Base-by-base conservation (phyloP, 2,888 invertebrate species). In the Periphyllus acericola region DNA sequence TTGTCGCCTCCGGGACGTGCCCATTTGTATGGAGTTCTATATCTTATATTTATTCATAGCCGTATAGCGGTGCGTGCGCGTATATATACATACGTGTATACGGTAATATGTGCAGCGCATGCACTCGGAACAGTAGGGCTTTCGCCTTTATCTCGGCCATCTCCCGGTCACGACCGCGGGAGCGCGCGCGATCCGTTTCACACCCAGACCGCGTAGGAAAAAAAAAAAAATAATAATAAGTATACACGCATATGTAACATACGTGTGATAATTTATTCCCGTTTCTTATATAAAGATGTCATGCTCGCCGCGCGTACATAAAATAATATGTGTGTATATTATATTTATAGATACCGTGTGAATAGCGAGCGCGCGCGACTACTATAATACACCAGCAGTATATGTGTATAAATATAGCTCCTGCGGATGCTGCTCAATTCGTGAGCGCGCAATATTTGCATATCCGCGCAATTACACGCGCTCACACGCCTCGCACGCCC, bases 131-230 rank as follows among this genome's bases (percentile, higher is more conserved):
- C 87, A 25, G 81, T 87, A 87, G 87, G 87, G 87, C 46, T 81
- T 87, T 87, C 86, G 71, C 60, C 74, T 81, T 66, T 87, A 66
- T 87, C 80, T 81, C 80, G 76, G 46, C 74, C 87, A 87, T 81
- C 87, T 81, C 87, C 60, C 81, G 87, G 87, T 87, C 87, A 87
- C 87, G 87, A 87, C 80, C 87, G 72, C 46, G 46, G 46, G 9
- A 46, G 46, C 46, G 29, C 75, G 66, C 82, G 71, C 85, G 9
- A 87, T 87, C 87, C 87, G 11, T 87, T 87, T 87, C 87, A 87
- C 87, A 87, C 87, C 80, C 87, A 46, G 46, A 36, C 86, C 76
- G 85, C 78, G 85, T 21, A 55, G 60, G 29, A 17, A 60, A 52
- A 86, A 72, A 78, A 68, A 79, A 52, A 71, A 83, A 83, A 78